phyloP scores from a whole-genome alignment of 2,797 vertebrate genomes.

The Trematomus bernacchii region DNA sequence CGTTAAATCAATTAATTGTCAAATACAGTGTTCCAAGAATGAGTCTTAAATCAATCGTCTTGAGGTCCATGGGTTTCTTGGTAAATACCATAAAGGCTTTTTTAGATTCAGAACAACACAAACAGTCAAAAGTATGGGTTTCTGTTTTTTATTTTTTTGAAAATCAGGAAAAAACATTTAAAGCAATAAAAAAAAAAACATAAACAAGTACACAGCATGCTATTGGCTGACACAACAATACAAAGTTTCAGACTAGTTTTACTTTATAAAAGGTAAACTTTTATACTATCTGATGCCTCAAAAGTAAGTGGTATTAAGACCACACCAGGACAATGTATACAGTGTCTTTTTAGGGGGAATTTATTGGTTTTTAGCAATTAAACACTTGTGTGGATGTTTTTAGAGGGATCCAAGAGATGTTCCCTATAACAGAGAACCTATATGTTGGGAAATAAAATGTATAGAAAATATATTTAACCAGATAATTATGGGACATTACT shows the following conservation, averaged over 20 bases:
- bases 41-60: too few species aligned
- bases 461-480: slow-evolving; percentile 4
- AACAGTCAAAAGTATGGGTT: background rate
- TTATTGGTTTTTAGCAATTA: background rate
- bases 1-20: background rate
- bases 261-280: background rate
- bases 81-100: too few species aligned
- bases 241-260: background rate
- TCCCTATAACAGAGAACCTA: background rate
- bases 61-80: too few species aligned
- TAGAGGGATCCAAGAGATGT: background rate
- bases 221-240: background rate
- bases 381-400: background rate
- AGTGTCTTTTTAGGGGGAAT: background rate
- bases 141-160: background rate
- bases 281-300: background rate
- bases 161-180: background rate
- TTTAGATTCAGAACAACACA: background rate
- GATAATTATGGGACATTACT: background rate
- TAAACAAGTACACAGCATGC: background rate
- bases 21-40: background rate
- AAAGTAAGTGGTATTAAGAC: background rate
- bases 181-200: slow-evolving; percentile 10
- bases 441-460: background rate
- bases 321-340: background rate